phyloP scores from a whole-genome alignment of 2,888 invertebrate species.

The Kryphioiulus occultus region DNA sequence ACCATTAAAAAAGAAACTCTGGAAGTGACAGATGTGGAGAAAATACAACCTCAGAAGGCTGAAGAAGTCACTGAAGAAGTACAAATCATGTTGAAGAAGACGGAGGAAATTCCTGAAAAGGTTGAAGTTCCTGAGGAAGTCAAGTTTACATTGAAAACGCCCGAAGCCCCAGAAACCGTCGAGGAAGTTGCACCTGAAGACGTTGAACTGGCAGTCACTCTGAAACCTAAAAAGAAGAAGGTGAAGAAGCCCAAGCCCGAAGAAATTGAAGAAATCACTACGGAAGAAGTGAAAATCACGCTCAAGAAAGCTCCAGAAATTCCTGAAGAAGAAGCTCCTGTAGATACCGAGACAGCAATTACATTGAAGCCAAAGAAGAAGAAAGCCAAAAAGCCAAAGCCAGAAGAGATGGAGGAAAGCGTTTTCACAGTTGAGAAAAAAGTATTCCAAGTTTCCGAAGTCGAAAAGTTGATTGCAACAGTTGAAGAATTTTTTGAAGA shows the following conservation, averaged over 20 bases:
- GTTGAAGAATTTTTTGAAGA: too few relatives aligned
- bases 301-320: background rate
- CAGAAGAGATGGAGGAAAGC: background rate
- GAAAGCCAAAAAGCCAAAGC: background rate
- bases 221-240: constrained; percentile 30
- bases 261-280: constrained; percentile 28
- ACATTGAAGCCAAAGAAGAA: constrained; percentile 37
- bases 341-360: background rate
- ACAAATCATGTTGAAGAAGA: too few relatives aligned
- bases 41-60: constrained; percentile 62
- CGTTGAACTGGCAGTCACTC: background rate
- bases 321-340: background rate
- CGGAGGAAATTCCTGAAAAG: too few relatives aligned
- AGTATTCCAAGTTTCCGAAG: background rate
- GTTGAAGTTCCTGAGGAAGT: constrained; percentile 59
- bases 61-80: constrained; percentile 59
- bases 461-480: too few relatives aligned
- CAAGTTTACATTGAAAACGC: background rate
- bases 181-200: background rate
- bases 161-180: too few relatives aligned
- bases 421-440: background rate
- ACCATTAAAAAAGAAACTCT: constrained; percentile 39
- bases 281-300: constrained; percentile 9
- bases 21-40: constrained; percentile 59
- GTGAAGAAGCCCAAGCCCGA: constrained; percentile 1